Percentiles rank a stretch among this genome's conserved stretches.
Evolutionary conservation across 1,140 invertebrate species (phyloP).

Genomic region (Ceratosolen solmsi): DNA sequence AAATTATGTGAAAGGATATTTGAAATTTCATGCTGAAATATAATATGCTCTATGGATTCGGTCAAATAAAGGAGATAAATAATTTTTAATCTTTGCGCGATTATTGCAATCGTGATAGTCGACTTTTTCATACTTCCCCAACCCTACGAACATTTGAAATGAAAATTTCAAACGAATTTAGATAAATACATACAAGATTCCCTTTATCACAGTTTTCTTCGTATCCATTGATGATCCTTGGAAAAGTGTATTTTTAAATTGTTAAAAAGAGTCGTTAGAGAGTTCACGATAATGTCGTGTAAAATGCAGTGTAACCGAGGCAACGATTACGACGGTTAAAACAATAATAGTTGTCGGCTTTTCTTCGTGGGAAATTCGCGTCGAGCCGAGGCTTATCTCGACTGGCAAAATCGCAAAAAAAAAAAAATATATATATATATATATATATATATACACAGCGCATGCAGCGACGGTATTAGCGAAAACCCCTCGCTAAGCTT

Average conservation of each 20-base stretch:
- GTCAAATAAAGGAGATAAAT: too few relatives aligned
- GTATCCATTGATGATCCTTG: background rate
- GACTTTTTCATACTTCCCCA: too few relatives aligned
- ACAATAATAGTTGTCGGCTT: slow-evolving; percentile 30
- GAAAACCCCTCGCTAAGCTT: background rate
- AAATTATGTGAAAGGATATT: too few relatives aligned
- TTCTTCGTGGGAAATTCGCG: slow-evolving; percentile 21
- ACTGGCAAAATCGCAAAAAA: slow-evolving; percentile 1
- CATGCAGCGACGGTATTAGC: background rate
- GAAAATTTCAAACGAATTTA: too few relatives aligned
- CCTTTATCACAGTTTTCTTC: background rate
- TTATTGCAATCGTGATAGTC: too few relatives aligned
- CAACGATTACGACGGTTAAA: slow-evolving; percentile 4
- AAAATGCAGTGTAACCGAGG: background rate
- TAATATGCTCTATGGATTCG: too few relatives aligned
- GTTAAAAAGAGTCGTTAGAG: background rate
- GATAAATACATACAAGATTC: too few relatives aligned
- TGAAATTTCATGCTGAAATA: too few relatives aligned
- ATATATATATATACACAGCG: background rate
- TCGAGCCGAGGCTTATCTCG: slow-evolving; percentile 6
- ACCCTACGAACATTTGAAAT: too few relatives aligned
- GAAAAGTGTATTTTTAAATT: background rate
- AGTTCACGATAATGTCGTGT: background rate
- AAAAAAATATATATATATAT: too few relatives aligned
- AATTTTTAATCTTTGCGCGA: too few relatives aligned